Evolutionary conservation across 2,888 invertebrate genomes (phyloP), one percentile per base, ranked within the genome.

Genomic region (Platerodrilus igneus): DNA sequence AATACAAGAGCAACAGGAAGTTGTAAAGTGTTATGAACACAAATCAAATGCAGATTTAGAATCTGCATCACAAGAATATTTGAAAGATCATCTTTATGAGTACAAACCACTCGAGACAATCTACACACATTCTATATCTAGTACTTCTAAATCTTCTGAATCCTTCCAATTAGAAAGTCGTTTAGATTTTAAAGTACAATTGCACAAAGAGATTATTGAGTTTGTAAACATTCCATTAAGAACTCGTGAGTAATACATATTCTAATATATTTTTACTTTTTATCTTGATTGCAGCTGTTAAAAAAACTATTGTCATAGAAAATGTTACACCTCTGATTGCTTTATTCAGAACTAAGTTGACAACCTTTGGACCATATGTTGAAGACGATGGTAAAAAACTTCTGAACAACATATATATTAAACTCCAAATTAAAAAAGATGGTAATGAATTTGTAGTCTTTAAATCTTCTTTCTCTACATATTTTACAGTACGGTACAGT

Each of bases 321-420:
- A 71, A 71, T 48, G 44, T 65, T 10, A 68, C 68, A 1, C 63
- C 68, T 2, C 54, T 68, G 17, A 6, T 22, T 2, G 56, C 55
- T 2, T 32, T 27, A 3, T 58, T 61, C 26, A 36, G 11, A 3
- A 41, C 63, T 2, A 51, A 50, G 21, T 37, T 58, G 3, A 56
- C 56, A n/a, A 66, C 65, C 39, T 68, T 60, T 17, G 55, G 57
- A 2, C 30, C 42, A 25, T 29, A 49, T 19, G n/a, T 25, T 20
- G 10, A 37, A 18, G 31, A 50, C 19, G 14, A 32, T 15, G n/a
- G 42, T 17, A 28, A 14, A 16, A 36, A 43, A 20, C 16, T 22
- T 13, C 15, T 51, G 10, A 38, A 55, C 18, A 40, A 50, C 5
- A 31, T 52, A 9, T 44, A 54, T 15, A 41, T 36, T 5, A 40